Base-by-base conservation (phyloP, 92 coral and sea anemone genomes). In the Paragorgia papillata region DNA sequence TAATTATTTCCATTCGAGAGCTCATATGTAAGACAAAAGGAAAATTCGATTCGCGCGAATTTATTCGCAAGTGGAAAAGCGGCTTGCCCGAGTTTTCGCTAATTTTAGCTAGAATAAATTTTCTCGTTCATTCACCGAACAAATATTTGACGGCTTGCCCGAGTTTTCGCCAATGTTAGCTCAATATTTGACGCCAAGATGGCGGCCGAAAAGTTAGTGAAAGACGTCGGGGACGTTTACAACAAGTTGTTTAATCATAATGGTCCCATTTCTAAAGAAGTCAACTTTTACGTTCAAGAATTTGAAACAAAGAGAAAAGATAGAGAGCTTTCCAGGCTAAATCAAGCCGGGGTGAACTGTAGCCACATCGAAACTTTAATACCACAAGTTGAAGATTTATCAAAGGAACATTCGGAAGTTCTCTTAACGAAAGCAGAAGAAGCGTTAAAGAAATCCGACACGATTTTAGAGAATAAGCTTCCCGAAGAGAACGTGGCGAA, bases 241-340 rank as follows among this genome's bases (percentile, higher is more conserved):
- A 78, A 85, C 43, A 90, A 96, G 22, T 88, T 93, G 51, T 93
- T 93, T 76, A 91, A 93, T 49, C 97, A 93, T 76, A 79, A 96
- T 60, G 85, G 97, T 6, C 83, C 91, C 10, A 25, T 93, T 12
- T 90, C 87, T 35, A 80, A 80, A 41, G 97, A 93, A 80, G 83
- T 89, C 50, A 93, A 93, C 75, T 90, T 74, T 80, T 75, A 90
- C 35, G 73, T 93, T 43, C 88, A 90, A 41, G 97, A 93, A 66
- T 90, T 93, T 53, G 97, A 93, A 73, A 81, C 91, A 28, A 90
- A 90, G 73, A 74, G 97, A 56, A 93, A 88, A 65, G 97, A 88
- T 33, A 77, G 97, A 37, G 97, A 93, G 41, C 57, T 82, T 13
- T 84, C 78, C 64, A 88, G 86, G 61, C 86, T 93, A 32, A 78